Conservation (phyloP, 2,888 invertebrate genomes). For the Ganaspis brasiliensis region DNA sequence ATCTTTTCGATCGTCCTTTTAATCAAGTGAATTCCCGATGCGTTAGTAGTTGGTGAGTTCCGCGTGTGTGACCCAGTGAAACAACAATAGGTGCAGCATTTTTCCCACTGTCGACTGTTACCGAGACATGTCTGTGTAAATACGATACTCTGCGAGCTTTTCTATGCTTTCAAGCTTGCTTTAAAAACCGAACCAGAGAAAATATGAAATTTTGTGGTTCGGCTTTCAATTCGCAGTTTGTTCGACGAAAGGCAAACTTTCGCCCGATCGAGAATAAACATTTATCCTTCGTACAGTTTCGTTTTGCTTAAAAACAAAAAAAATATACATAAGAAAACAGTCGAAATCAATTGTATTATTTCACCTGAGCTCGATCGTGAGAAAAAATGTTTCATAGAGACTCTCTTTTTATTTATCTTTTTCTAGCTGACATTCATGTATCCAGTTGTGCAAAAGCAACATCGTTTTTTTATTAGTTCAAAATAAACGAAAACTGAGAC, state of each 20-base stretch:
- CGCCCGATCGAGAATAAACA: not conserved
- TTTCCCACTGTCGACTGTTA: constrained; percentile 16
- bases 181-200: not conserved
- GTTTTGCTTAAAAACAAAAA: constrained; percentile 9
- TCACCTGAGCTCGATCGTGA: not conserved
- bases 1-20: constrained; percentile 21
- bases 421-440: not conserved
- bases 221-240: constrained; percentile 21
- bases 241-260: constrained; percentile 6
- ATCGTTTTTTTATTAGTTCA: no score
- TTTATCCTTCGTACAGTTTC: constrained; percentile 7
- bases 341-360: not conserved
- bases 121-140: constrained; percentile 14
- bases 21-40: constrained; percentile 7
- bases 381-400: not conserved
- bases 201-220: not conserved
- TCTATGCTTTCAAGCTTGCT: not conserved
- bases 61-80: constrained; percentile 16
- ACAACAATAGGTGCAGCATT: constrained; percentile 3
- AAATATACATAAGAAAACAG: constrained; percentile 3
- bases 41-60: not conserved
- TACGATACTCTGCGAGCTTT: constrained; percentile 12
- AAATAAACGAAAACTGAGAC: no score
- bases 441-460: no score
- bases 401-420: not conserved